Evolutionary conservation across 2,113 vertebrate species (phyloP).

Genomic region (Puma concolor): DNA sequence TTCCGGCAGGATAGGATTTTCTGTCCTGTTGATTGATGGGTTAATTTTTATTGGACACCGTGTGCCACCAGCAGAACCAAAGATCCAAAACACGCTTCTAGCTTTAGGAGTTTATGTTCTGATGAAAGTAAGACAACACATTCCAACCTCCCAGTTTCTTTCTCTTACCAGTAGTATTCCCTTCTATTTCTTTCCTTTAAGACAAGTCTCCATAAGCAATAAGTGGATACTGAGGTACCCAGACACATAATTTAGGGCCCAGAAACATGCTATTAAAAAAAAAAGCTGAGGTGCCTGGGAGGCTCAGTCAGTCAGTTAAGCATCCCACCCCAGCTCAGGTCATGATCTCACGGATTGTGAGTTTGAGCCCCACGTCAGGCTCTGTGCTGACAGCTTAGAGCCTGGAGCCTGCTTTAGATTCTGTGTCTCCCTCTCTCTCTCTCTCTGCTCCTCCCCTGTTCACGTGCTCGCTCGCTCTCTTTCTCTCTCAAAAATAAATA

Average conservation of each 20-base stretch:
- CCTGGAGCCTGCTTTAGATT: too few species aligned
- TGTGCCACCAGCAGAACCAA: constrained; percentile 62
- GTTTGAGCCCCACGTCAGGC: too few species aligned
- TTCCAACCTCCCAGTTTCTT: neutral
- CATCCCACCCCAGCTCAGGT: too few species aligned
- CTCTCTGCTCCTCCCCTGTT: too few species aligned
- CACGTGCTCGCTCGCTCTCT: too few species aligned
- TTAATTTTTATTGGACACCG: constrained; percentile 73
- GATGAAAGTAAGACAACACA: constrained; percentile 43
- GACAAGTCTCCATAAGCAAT: neutral
- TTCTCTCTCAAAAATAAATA: too few species aligned
- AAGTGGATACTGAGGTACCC: neutral
- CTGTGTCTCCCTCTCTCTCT: too few species aligned
- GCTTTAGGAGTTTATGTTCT: constrained; percentile 49
- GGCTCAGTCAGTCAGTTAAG: too few species aligned
- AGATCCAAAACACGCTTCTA: constrained; percentile 49
- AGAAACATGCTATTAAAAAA: neutral
- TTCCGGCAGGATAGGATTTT: constrained; percentile 42
- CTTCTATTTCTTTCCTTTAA: neutral
- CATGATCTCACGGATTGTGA: too few species aligned
- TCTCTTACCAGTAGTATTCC: neutral
- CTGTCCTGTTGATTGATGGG: constrained; percentile 73
- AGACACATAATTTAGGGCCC: neutral
- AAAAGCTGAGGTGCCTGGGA: too few species aligned
- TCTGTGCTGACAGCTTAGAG: too few species aligned